Evolutionary conservation across 2,797 vertebrate genomes (phyloP), one percentile per base, ranked within the genome.

Genomic region (Adelosebastes latens): DNA sequence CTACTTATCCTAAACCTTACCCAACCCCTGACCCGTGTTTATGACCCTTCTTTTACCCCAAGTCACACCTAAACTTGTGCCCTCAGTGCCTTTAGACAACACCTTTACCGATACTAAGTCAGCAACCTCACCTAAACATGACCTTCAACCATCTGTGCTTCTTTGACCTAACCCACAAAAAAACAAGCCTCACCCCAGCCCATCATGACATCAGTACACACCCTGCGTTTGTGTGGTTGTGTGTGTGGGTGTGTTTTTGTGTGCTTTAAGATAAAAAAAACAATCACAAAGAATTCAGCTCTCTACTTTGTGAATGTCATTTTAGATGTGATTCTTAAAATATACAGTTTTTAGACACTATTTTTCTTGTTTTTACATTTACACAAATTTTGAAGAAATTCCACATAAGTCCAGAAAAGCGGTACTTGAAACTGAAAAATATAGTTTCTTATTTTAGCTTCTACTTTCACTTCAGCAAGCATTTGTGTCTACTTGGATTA

Each of bases 131-230:
- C 46, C 73, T 39, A 18, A 63, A 72, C 1, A 1, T 80, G 55
- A 79, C 72, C 62, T 27, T 64, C 7, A 65, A 36, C 42, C 67
- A 49, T 64, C 60, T 56, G 65, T 79, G 49, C 56, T 34, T 69
- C 59, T 76, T 75, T 77, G 3, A 72, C 4, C 22, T 62, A 84
- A 81, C 53, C 82, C 79, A 78, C 52, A 65, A 31, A 31, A 55
- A 83, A 55, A 58, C 36, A 64, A 68, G 65, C 69, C 64, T 65
- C 81, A 60, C 39, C 72, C 72, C 32, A 49, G 56, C 24, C 65
- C 52, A 4, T 84, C 29, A 6, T 78, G 20, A 75, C 71, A 65
- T 65, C 58, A 53, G 79, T 61, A 42, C 27, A 80, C 75, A 62
- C 58, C 46, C 65, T 76, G 75, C 42, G 2, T 70, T 5, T 69